Evolutionary conservation across 2,888 invertebrate species (phyloP).

Genomic region (Mycalesis mineus): DNA sequence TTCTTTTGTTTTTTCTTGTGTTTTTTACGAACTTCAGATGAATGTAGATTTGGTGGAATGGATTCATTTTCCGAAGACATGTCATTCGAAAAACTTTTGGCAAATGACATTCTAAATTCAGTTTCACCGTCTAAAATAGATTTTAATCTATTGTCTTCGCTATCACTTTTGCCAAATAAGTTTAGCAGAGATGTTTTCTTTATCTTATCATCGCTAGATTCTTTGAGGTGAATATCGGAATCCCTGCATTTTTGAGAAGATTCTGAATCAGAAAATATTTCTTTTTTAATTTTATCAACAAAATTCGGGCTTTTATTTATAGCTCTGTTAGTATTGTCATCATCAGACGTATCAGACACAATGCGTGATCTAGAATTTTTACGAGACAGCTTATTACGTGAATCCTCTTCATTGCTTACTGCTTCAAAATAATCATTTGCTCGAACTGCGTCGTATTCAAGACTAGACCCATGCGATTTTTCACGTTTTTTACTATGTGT

Average conservation of each 20-base stretch:
- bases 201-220: conserved; percentile 46
- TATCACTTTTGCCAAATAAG: conserved; percentile 69
- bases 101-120: conserved; percentile 51
- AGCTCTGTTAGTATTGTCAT: conserved; percentile 78
- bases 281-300: conserved; percentile 73
- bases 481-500: conserved; percentile 64
- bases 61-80: conserved; percentile 73
- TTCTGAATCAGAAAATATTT: conserved; percentile 75
- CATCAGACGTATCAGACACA: conserved; percentile 88
- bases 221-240: conserved; percentile 39
- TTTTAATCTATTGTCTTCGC: conserved; percentile 67
- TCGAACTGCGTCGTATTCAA: conserved; percentile 65
- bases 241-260: conserved; percentile 44
- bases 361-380: conserved; percentile 85
- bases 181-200: conserved; percentile 63
- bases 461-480: conserved; percentile 60
- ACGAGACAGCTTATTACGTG: conserved; percentile 78
- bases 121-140: conserved; percentile 54
- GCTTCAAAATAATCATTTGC: conserved; percentile 71
- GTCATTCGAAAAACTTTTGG: conserved; percentile 57
- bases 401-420: conserved; percentile 69
- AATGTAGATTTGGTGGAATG: conserved; percentile 56
- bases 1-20: conserved; percentile 92
- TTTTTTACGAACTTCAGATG: conserved; percentile 81
- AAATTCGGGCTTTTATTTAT: conserved; percentile 58